Conservation (phyloP, 2,888 invertebrate genomes). For the Orthonevra nobilis region DNA sequence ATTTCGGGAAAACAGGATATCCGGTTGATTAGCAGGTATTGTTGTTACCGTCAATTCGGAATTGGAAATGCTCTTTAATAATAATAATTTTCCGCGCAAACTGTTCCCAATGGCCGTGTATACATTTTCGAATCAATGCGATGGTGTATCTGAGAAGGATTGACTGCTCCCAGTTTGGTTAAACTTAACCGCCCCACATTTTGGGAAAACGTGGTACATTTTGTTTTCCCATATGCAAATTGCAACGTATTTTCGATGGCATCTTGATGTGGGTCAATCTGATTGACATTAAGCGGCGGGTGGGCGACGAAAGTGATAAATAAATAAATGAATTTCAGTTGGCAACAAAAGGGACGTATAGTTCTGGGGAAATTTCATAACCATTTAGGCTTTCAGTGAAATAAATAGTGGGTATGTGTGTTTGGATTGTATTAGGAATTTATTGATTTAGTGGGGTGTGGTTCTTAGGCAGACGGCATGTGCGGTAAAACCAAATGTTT, state of each 20-base stretch:
- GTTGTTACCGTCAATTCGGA: background rate
- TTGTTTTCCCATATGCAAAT: slow-evolving; percentile 11
- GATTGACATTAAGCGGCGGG: background rate
- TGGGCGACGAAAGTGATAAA: background rate
- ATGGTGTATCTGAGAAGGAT: background rate
- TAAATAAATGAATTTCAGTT: slow-evolving; percentile 29
- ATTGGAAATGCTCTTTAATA: background rate
- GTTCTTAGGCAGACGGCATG: no score
- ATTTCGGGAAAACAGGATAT: slow-evolving; percentile 29
- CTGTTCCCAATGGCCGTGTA: background rate
- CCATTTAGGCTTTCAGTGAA: background rate
- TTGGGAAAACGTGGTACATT: slow-evolving; percentile 5
- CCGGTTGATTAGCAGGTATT: slow-evolving; percentile 32
- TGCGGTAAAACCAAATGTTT: no score
- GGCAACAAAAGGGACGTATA: slow-evolving; percentile 11
- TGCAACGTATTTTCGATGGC: slow-evolving; percentile 3
- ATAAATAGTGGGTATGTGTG: background rate
- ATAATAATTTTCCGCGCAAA: slow-evolving; percentile 15
- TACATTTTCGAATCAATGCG: slow-evolving; percentile 18
- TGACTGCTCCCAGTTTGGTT: background rate
- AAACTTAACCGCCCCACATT: background rate
- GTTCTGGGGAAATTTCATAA: slow-evolving; percentile 2
- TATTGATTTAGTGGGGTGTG: background rate
- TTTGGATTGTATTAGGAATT: background rate
- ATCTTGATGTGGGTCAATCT: background rate